Base-by-base conservation (phyloP, 2,113 vertebrate genomes). In the Collichthys lucidus region DNA sequence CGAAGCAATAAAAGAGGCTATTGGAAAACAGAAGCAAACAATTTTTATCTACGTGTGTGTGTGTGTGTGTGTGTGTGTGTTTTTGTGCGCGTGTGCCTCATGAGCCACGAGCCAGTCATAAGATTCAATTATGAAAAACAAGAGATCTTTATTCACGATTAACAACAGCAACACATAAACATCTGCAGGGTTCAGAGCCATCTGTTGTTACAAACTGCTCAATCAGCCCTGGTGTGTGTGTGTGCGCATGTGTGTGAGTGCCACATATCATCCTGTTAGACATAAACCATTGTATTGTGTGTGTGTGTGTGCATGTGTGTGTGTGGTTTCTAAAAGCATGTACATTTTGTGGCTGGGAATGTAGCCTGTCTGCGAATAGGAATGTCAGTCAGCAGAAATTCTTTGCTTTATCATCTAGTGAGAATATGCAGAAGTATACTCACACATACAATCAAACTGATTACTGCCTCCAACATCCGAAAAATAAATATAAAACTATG, bases 141-240 rank as follows among this genome's bases (percentile, higher is more conserved):
- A 86, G 84, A 85, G 76, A 78, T 90, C 91, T 91, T 89, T 92
- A 91, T 92, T 94, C 86, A 85, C 70, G 44, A 89, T 65, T 89
- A 90, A 92, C 89, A 90, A 87, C 61, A 77, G 75, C 79, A 69
- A 84, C 86, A 80, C 78, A 75, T 74, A 86, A 91, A 93, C 93
- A 94, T 93, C 87, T 93, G 90, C 82, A 82, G 83, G 67, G 67
- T 86, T 91, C 74, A 52, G 64, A 83, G 83, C 92, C 93, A 93
- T 94, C 92, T 92, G 93, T 80, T 90, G 69, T 86, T 88, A 63
- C 87, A 87, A 73, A 84, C 86, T 82, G 88, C 85, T 86, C 85
- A 70, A 88, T 88, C 88, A 89, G 75, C 78, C 68, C 71, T 56
- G 12, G 61, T 83, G 88, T 79, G 83, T 75, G 81, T 24, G 72